Evolutionary conservation across 2,797 vertebrate species (phyloP).

Genomic region (Siniperca undulata): DNA sequence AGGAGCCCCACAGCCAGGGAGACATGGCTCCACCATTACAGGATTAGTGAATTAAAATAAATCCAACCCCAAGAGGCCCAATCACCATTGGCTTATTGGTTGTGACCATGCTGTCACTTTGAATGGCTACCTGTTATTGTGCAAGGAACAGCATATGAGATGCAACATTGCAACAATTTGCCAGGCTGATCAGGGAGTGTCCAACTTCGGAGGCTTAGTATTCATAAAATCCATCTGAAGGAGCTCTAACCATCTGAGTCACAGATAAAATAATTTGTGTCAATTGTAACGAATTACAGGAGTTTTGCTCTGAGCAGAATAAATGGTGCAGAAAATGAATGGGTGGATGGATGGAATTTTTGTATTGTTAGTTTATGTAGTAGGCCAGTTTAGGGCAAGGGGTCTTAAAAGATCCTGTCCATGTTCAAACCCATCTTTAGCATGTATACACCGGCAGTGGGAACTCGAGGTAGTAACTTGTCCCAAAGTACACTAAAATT

Average conservation of each 20-base stretch:
- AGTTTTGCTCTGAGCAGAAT: not conserved
- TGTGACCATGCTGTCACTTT: conserved; percentile 83
- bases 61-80: conserved; percentile 80
- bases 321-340: not conserved
- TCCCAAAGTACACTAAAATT: not conserved
- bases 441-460: not conserved
- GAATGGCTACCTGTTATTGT: conserved; percentile 73
- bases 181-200: not conserved
- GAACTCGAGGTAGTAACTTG: not conserved
- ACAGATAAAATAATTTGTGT: not conserved
- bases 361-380: not conserved
- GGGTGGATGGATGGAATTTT: not conserved
- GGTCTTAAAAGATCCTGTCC: not conserved
- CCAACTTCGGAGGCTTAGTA: not conserved
- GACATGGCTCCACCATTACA: conserved; percentile 82
- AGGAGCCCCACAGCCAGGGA: conserved; percentile 68
- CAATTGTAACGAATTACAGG: conserved; percentile 4
- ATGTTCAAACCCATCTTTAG: not conserved
- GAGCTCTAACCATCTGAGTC: not conserved
- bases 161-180: conserved; percentile 16
- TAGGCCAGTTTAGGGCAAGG: not conserved
- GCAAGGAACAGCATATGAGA: conserved; percentile 32
- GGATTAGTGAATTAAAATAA: conserved; percentile 89
- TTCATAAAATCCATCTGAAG: conserved; percentile 27
- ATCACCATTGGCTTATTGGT: conserved; percentile 80